phyloP scores from a whole-genome alignment of 2,888 invertebrate species.

The Catocala sponsa region DNA sequence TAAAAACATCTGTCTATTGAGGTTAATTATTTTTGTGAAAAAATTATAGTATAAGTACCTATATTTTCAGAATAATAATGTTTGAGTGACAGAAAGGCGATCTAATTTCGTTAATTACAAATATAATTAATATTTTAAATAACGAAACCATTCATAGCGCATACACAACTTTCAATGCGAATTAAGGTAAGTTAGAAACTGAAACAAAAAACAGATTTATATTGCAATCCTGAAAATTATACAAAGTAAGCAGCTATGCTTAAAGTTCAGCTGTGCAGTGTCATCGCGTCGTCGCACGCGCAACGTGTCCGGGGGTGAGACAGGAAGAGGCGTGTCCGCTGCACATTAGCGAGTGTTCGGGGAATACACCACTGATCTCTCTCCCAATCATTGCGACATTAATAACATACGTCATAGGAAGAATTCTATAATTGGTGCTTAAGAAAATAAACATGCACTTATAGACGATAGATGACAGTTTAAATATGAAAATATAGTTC shows the following conservation, averaged over 20 bases:
- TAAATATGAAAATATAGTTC: background rate
- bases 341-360: slow-evolving; percentile 75
- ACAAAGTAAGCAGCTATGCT: slow-evolving; percentile 10
- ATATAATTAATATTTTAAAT: too few species aligned
- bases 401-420: slow-evolving; percentile 50
- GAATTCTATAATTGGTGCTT: slow-evolving; percentile 53
- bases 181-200: too few species aligned
- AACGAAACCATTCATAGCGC: too few species aligned
- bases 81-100: too few species aligned
- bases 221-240: slow-evolving; percentile 32
- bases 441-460: slow-evolving; percentile 30
- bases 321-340: slow-evolving; percentile 81
- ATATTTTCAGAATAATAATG: too few species aligned
- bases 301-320: slow-evolving; percentile 55
- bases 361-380: slow-evolving; percentile 57
- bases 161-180: too few species aligned
- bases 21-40: too few species aligned
- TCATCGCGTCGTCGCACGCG: slow-evolving; percentile 41
- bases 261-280: slow-evolving; percentile 44
- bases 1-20: too few species aligned
- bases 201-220: background rate
- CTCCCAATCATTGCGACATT: slow-evolving; percentile 57
- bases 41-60: too few species aligned
- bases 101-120: too few species aligned
- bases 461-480: slow-evolving; percentile 15